A percentile compares a stretch with the other conserved stretches of the same genome.
phyloP scores from a whole-genome alignment of 2,888 invertebrate genomes.

The Geophilus truncorum region DNA sequence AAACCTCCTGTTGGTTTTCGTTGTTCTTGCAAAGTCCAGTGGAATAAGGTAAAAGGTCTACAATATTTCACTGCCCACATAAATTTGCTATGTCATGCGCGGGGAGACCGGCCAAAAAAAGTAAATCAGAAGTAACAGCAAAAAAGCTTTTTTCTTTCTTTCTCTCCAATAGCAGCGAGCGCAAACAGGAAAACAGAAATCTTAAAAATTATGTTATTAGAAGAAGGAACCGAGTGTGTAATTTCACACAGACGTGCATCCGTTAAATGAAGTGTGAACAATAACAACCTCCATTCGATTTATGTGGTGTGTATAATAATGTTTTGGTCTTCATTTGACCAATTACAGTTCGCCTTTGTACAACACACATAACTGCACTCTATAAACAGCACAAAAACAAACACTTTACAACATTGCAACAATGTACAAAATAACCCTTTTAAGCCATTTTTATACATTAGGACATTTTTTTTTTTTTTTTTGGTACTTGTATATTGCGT shows the following conservation, averaged over 20 bases:
- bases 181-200: background rate
- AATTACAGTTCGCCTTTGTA: slow-evolving; percentile 11
- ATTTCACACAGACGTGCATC: background rate
- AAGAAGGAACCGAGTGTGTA: background rate
- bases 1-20: background rate
- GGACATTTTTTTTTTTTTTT: too few relatives aligned
- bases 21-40: slow-evolving; percentile 19
- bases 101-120: background rate
- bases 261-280: background rate
- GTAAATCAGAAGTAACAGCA: background rate
- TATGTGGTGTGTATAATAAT: background rate
- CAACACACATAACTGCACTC: too few relatives aligned
- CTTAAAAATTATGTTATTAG: slow-evolving; percentile 3
- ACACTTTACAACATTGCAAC: too few relatives aligned
- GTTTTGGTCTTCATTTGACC: background rate
- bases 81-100: slow-evolving; percentile 19
- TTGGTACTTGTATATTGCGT: too few relatives aligned
- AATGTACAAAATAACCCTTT: too few relatives aligned
- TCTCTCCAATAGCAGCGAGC: background rate
- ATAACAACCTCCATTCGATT: background rate
- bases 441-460: too few relatives aligned
- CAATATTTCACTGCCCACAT: slow-evolving; percentile 1
- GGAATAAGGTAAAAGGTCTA: slow-evolving; percentile 1
- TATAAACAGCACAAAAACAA: too few relatives aligned
- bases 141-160: background rate